phyloP scores from a whole-genome alignment of 30 jellyfish, hydroid and myxozoan species.

The Aurelia sp. region DNA sequence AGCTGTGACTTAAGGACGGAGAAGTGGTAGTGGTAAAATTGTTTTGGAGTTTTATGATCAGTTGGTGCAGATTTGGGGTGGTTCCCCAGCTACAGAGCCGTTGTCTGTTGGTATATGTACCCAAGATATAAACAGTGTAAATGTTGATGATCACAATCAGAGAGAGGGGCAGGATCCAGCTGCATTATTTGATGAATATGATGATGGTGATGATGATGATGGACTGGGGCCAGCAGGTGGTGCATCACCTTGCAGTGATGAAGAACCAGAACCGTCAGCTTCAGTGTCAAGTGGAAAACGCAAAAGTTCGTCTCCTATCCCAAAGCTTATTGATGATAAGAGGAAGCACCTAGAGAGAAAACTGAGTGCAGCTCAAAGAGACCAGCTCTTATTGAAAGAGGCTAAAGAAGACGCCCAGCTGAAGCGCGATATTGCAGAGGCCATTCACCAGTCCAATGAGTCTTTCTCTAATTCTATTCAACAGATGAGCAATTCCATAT shows the following conservation, averaged over 20 bases:
- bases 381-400: slow-evolving; percentile 23
- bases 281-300: slow-evolving; percentile 27
- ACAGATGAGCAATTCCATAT: slow-evolving; percentile 44
- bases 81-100: slow-evolving; percentile 52
- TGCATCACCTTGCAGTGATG: neutral
- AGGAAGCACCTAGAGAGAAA: slow-evolving; percentile 57
- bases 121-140: slow-evolving; percentile 4
- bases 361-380: slow-evolving; percentile 54
- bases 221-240: neutral
- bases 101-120: slow-evolving; percentile 24
- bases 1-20: slow-evolving; percentile 47
- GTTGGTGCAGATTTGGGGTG: slow-evolving; percentile 46
- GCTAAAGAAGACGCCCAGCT: slow-evolving; percentile 50
- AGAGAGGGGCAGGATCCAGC: slow-evolving; percentile 11
- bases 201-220: slow-evolving; percentile 9
- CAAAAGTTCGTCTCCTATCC: slow-evolving; percentile 42
- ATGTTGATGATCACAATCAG: slow-evolving; percentile 18
- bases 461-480: slow-evolving; percentile 11
- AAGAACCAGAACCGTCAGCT: neutral
- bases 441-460: slow-evolving; percentile 48
- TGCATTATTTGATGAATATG: slow-evolving; percentile 3
- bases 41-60: slow-evolving; percentile 37
- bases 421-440: slow-evolving; percentile 47
- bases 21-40: slow-evolving; percentile 66
- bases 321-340: slow-evolving; percentile 50